Base-by-base conservation (phyloP, 1,140 invertebrate species). In the Lysiphlebus fabarum region DNA sequence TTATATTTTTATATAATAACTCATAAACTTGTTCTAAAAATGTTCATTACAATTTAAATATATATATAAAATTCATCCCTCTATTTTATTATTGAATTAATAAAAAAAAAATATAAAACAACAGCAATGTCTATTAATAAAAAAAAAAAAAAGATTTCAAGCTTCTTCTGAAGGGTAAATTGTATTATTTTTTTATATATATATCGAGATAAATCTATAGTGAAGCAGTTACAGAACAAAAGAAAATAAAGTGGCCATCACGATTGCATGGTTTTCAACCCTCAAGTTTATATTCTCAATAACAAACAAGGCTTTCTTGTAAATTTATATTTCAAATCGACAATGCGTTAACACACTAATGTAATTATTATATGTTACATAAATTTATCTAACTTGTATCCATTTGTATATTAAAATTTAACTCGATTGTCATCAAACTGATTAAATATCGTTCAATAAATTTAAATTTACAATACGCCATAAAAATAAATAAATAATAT, bases 361-460 rank as follows among this genome's bases (percentile, higher is more conserved):
- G 73, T 69, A 72, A 77, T 78, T 76, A 75, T 74, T 42, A 42
- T 41, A 3, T 38, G 36, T 48, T 4, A 14, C n/a, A 9, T 8
- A 4, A 26, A 4, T 26, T 1, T 26, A 2, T 26, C 17, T 26
- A 26, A 26, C 17, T 26, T 70, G 66, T 62, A 67, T 73, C 71
- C 73, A 75, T 75, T 76, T 72, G 65, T 69, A 61, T 74, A 75
- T 75, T 75, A 73, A 73, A 75, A 65, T 75, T 70, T 70, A 68
- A 64, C 66, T 65, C 61, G 36, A 62, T 66, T 67, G 17, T 26
- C 4, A 4, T 26, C 17, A 26, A n/a, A 26, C 17, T 26, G 17
- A 26, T 26, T 26, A 26, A 26, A 26, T 26, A 4, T 26, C 17
- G 2, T 26, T 26, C 17, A 26, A 26, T 26, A 26, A 26, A 26